These are phyloP conservation scores for Diarsia brunnea DNA, from an alignment of 2,888 invertebrate species.

Conservation along the genomic window DNA sequence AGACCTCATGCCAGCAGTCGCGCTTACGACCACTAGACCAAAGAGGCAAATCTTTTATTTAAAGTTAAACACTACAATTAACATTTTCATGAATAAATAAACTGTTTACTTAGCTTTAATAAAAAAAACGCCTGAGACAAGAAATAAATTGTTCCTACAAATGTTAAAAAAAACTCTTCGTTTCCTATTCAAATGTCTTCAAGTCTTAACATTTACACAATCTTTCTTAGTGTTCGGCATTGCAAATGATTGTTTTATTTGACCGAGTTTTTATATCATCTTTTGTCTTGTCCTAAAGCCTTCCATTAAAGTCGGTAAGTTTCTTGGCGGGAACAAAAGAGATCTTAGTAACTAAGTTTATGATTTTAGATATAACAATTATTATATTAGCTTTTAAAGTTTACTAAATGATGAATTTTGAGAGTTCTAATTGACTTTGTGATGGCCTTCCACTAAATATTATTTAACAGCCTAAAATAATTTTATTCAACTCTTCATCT, in stretches of 20 bases:
- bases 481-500: neutral
- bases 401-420: neutral
- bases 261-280: slow-evolving; percentile 30
- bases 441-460: neutral
- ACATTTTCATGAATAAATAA: neutral
- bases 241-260: slow-evolving; percentile 32
- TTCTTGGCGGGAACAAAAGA: slow-evolving; percentile 12
- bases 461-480: neutral
- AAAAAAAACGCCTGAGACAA: neutral
- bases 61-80: slow-evolving; percentile 6
- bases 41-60: slow-evolving; percentile 1
- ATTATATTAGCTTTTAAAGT: slow-evolving; percentile 4
- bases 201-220: slow-evolving; percentile 19
- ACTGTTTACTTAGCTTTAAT: slow-evolving; percentile 17
- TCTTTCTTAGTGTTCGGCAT: slow-evolving; percentile 32
- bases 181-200: slow-evolving; percentile 22
- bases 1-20: too few species aligned
- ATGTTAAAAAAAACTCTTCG: slow-evolving; percentile 13
- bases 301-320: slow-evolving; percentile 17
- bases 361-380: slow-evolving; percentile 16
- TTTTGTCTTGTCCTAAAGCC: slow-evolving; percentile 35
- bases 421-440: neutral
- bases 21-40: too few species aligned
- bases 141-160: neutral
- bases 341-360: slow-evolving; percentile 2